Conservation (phyloP, 2,113 vertebrate genomes). For the Thomomys bottae region DNA sequence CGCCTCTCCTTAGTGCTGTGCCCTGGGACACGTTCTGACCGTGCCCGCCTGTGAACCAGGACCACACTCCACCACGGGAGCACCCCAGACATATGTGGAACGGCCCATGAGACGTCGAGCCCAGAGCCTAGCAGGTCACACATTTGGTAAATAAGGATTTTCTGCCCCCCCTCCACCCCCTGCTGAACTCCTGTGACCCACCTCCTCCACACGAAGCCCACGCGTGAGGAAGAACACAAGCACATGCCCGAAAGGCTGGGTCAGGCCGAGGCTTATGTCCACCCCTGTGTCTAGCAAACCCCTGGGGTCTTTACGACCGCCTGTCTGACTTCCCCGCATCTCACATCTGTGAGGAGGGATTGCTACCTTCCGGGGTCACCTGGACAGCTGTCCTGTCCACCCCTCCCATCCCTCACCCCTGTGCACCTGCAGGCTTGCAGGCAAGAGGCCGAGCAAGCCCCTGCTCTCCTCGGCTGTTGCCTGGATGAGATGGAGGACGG, state of each 20-base stretch:
- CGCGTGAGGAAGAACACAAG: too few species aligned
- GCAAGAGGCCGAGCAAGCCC: accelerated
- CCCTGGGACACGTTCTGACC: too few species aligned
- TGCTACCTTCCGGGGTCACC: accelerated
- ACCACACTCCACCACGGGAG: accelerated
- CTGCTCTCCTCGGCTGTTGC: neutral
- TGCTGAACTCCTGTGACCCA: too few species aligned
- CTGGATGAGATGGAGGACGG: too few species aligned
- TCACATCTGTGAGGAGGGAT: neutral
- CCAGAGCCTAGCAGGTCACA: accelerated
- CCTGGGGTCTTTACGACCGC: accelerated
- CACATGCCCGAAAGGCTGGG: too few species aligned
- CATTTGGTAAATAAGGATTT: accelerated
- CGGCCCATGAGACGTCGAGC: accelerated
- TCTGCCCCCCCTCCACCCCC: too few species aligned
- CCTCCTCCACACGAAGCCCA: too few species aligned
- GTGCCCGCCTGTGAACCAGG: accelerated
- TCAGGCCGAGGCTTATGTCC: too few species aligned
- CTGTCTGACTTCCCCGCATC: accelerated
- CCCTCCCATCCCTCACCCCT: too few species aligned
- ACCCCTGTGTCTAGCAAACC: too few species aligned
- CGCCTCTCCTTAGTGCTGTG: neutral
- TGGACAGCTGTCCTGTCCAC: too few species aligned
- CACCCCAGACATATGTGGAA: accelerated
- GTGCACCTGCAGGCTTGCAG: too few species aligned